phyloP scores from a whole-genome alignment of 2,888 invertebrate genomes.

The Galeopsomyia nigrocyanea region DNA sequence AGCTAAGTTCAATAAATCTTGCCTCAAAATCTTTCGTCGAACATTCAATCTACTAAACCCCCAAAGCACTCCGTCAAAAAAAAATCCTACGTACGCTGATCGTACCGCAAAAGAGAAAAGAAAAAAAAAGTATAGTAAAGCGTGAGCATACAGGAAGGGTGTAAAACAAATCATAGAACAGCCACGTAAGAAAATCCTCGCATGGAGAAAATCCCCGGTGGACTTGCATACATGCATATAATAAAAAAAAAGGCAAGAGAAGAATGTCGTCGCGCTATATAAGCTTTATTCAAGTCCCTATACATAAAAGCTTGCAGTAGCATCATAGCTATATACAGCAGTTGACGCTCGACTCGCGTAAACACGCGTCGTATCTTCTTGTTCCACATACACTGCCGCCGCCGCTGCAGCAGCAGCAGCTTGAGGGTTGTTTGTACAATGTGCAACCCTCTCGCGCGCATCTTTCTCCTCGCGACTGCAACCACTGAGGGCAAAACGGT shows the following conservation, averaged over 20 bases:
- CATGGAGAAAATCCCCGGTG: no score
- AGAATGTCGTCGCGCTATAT: neutral
- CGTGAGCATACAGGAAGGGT: no score
- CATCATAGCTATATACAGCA: constrained; percentile 42
- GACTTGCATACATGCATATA: constrained; percentile 32
- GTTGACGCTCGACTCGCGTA: constrained; percentile 68
- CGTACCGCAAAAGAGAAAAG: no score
- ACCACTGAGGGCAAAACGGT: no score
- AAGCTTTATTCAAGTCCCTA: constrained; percentile 67
- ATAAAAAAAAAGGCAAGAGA: neutral
- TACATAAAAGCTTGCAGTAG: constrained; percentile 47
- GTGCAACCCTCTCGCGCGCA: constrained; percentile 38
- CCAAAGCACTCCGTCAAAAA: no score
- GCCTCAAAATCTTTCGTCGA: no score
- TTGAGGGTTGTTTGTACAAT: constrained; percentile 62
- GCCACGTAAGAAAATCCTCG: no score
- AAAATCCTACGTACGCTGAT: no score
- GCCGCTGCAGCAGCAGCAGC: neutral
- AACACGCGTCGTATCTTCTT: constrained; percentile 67
- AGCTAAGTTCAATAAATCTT: no score
- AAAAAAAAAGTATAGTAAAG: no score
- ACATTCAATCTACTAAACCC: no score
- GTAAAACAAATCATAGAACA: no score
- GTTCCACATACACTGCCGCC: constrained; percentile 54
- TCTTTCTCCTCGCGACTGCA: constrained; percentile 15